Percentiles rank a stretch among this genome's conserved stretches.
These are phyloP conservation scores for Cremastobaeus sp. DNA, from an alignment of 2,888 invertebrate species.

Conservation along the genomic window DNA sequence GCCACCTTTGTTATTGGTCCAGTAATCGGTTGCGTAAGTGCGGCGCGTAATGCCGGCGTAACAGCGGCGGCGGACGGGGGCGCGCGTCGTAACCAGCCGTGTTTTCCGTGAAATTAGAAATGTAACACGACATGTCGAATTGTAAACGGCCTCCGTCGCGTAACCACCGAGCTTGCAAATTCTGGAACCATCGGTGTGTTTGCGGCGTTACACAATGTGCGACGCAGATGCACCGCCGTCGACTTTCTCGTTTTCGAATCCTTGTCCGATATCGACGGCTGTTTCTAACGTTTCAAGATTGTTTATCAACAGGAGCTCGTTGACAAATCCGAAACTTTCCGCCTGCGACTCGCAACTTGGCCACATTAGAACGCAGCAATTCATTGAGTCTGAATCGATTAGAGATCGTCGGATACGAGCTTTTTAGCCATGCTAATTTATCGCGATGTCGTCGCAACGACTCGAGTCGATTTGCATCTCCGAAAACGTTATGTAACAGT, in stretches of 20 bases:
- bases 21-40: slow-evolving; percentile 31
- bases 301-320: no score
- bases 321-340: slow-evolving; percentile 21
- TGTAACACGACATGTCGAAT: slow-evolving; percentile 55
- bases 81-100: slow-evolving; percentile 16
- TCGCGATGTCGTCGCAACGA: no score
- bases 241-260: not conserved
- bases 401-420: no score
- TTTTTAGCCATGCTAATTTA: slow-evolving; percentile 14
- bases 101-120: slow-evolving; percentile 49
- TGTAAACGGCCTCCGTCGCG: slow-evolving; percentile 33
- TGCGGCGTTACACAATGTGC: slow-evolving; percentile 19
- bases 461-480: no score
- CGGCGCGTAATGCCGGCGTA: slow-evolving; percentile 23
- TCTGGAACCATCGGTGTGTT: not conserved
- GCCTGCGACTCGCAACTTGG: not conserved
- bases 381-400: slow-evolving; percentile 19
- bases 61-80: slow-evolving; percentile 1
- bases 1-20: not conserved
- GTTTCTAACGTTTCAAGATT: no score
- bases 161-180: slow-evolving; percentile 7
- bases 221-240: not conserved
- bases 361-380: slow-evolving; percentile 11
- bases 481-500: slow-evolving; percentile 13
- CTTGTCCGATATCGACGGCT: no score